phyloP scores from a whole-genome alignment of 2,888 invertebrate genomes.

The Notodonta dromedarius region DNA sequence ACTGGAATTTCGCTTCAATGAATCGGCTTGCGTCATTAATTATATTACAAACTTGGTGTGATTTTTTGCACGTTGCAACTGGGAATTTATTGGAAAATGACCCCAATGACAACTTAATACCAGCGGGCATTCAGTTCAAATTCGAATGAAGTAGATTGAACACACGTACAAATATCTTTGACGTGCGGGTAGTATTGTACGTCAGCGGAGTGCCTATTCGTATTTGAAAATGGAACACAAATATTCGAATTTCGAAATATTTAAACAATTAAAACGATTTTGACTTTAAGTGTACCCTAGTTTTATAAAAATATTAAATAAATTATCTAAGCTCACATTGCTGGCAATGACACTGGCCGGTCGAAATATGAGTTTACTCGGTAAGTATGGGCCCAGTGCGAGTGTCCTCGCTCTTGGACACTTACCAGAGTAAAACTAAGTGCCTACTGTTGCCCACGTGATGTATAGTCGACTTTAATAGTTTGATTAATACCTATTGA shows the following conservation, averaged over 20 bases:
- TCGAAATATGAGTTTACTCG: too few relatives aligned
- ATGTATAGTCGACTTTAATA: not conserved
- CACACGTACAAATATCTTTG: too few relatives aligned
- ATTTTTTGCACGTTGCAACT: too few relatives aligned
- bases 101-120: too few relatives aligned
- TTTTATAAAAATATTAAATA: too few relatives aligned
- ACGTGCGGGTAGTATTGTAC: too few relatives aligned
- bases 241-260: not conserved
- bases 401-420: slow-evolving; percentile 17
- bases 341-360: not conserved
- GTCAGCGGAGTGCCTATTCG: too few relatives aligned
- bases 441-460: slow-evolving; percentile 2
- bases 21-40: slow-evolving; percentile 31
- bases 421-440: slow-evolving; percentile 11
- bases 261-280: not conserved
- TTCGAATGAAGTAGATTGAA: not conserved
- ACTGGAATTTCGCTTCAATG: slow-evolving; percentile 40
- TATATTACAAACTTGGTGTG: slow-evolving; percentile 8
- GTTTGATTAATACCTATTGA: not conserved
- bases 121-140: not conserved
- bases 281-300: too few relatives aligned
- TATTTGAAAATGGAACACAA: not conserved
- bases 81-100: too few relatives aligned
- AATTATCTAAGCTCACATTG: not conserved
- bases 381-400: too few relatives aligned